Conservation (phyloP, 1,140 invertebrate genomes). For the Holcopasites calliopsidis region DNA sequence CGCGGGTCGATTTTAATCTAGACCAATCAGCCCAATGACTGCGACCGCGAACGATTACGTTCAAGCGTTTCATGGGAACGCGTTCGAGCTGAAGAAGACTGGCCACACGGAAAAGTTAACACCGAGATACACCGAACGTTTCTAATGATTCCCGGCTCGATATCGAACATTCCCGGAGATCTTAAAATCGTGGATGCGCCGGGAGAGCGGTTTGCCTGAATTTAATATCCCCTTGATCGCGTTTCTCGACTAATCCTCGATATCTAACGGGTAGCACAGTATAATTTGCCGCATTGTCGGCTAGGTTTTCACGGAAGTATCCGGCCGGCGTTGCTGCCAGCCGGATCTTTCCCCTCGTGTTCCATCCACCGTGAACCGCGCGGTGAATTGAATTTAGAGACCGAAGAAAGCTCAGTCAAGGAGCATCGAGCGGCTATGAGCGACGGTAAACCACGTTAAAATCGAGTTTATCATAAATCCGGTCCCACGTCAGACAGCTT, state of each 20-base stretch:
- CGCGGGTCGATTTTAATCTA: conserved; percentile 68
- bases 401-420: conserved; percentile 36
- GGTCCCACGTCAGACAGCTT: neutral
- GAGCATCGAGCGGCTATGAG: conserved; percentile 38
- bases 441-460: conserved; percentile 37
- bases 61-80: conserved; percentile 16
- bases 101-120: no score
- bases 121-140: no score
- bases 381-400: conserved; percentile 40
- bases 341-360: neutral
- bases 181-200: neutral
- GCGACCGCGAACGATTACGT: neutral
- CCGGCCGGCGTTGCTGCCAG: neutral
- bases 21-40: conserved; percentile 60
- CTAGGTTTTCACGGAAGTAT: conserved; percentile 30
- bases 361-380: conserved; percentile 21
- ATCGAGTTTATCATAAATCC: conserved; percentile 23
- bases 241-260: neutral
- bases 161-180: neutral
- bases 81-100: no score
- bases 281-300: conserved; percentile 39
- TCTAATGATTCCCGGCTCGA: no score
- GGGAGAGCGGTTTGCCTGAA: neutral
- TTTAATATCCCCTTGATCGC: conserved; percentile 26
- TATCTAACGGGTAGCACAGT: neutral